These are phyloP conservation scores for Promerops cafer DNA, from an alignment of 2,113 vertebrate species.

Conservation along the genomic window DNA sequence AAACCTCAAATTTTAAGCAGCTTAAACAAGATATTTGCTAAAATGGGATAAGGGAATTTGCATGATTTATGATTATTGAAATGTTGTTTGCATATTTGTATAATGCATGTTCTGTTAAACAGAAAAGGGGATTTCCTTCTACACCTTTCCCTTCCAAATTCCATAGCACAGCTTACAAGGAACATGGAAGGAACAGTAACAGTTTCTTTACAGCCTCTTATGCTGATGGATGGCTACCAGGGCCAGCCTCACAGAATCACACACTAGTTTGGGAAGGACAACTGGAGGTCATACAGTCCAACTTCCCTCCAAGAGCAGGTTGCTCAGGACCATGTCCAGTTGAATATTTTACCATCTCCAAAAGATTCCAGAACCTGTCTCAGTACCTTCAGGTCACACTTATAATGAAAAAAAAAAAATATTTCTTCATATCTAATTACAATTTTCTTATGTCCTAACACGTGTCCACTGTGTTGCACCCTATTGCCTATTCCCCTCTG, in stretches of 20 bases:
- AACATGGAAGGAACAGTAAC: neutral
- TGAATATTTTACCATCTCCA: neutral
- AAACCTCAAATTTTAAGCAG: slow-evolving; percentile 29
- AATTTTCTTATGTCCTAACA: neutral
- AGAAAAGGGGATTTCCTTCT: slow-evolving; percentile 8
- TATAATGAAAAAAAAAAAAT: rapidly evolving
- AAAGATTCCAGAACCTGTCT: neutral
- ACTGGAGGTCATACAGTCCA: neutral
- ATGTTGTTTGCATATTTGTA: neutral
- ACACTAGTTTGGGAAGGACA: neutral
- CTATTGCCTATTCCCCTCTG: neutral
- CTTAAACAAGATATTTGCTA: slow-evolving; percentile 10
- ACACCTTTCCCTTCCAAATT: neutral
- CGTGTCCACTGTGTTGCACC: neutral
- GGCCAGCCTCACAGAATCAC: neutral
- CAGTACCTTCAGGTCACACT: neutral
- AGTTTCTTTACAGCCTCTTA: neutral
- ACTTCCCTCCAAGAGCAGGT: neutral
- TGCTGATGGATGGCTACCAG: neutral
- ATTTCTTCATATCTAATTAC: neutral
- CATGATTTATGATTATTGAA: slow-evolving; percentile 24
- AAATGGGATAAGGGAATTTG: slow-evolving; percentile 25
- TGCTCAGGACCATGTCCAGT: neutral
- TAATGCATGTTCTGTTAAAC: neutral
- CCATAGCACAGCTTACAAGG: neutral